Percentiles rank a stretch among this genome's conserved stretches.
phyloP scores from a whole-genome alignment of 2,797 vertebrate genomes.

The Paratrypauchen microcephalus region DNA sequence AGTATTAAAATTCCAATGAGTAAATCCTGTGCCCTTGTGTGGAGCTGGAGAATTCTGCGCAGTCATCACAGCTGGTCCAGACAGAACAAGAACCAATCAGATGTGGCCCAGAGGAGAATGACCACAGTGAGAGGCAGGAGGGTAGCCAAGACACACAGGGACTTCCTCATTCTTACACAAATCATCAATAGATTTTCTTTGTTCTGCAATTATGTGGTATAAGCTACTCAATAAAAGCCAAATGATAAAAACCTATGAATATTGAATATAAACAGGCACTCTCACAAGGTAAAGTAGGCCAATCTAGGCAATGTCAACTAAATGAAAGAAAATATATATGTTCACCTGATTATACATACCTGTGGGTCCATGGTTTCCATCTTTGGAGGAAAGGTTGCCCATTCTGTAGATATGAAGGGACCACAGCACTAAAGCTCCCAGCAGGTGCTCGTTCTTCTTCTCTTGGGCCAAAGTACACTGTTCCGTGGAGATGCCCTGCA shows the following conservation, averaged over 20 bases:
- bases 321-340: background rate
- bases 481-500: constrained; percentile 42
- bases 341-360: constrained; percentile 51
- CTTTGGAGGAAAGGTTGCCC: constrained; percentile 80
- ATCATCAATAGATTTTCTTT: background rate
- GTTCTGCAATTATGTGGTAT: background rate
- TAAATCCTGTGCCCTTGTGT: constrained; percentile 71
- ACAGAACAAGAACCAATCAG: constrained; percentile 65
- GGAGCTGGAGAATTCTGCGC: constrained; percentile 73
- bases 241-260: too few relatives aligned
- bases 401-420: constrained; percentile 59
- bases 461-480: constrained; percentile 36
- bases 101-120: constrained; percentile 70
- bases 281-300: background rate
- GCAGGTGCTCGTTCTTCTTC: constrained; percentile 44
- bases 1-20: constrained; percentile 69
- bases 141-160: constrained; percentile 57
- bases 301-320: background rate
- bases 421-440: constrained; percentile 42
- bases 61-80: constrained; percentile 75
- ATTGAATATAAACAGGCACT: too few relatives aligned
- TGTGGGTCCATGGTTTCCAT: constrained; percentile 64
- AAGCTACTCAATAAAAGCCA: background rate
- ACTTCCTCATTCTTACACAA: background rate
- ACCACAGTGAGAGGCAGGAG: constrained; percentile 63